Percentiles rank a stretch among this genome's conserved stretches.
Conservation (phyloP, 2,888 invertebrate genomes). For the Lathronympha strigana region DNA sequence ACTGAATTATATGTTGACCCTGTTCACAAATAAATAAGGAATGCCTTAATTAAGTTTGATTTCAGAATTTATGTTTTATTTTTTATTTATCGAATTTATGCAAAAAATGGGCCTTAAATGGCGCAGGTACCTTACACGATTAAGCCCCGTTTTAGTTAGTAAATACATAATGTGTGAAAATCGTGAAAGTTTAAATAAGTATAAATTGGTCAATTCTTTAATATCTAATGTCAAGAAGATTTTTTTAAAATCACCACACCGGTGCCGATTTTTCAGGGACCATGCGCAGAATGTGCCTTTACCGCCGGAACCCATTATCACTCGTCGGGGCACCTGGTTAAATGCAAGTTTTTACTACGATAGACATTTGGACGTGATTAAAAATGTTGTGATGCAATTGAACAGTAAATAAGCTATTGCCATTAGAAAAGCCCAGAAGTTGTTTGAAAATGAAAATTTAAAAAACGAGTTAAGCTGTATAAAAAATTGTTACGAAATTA, state of each 20-base stretch:
- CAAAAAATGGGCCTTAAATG: too few species aligned
- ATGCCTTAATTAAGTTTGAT: too few species aligned
- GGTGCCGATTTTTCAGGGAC: not conserved
- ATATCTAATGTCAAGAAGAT: not conserved
- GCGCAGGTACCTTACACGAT: too few species aligned
- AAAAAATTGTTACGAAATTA: not conserved
- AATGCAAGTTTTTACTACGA: conserved; percentile 1
- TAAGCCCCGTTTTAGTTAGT: too few species aligned
- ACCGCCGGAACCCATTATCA: conserved; percentile 4
- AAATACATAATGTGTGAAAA: too few species aligned
- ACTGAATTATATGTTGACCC: too few species aligned
- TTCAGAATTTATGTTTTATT: too few species aligned
- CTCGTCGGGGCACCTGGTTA: not conserved
- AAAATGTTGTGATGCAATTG: conserved; percentile 1
- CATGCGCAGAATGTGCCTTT: conserved; percentile 4
- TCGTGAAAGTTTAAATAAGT: too few species aligned
- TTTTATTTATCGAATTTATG: too few species aligned
- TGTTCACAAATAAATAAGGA: too few species aligned
- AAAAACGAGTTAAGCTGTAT: not conserved
- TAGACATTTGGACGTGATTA: conserved; percentile 1
- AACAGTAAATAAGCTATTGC: not conserved
- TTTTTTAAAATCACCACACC: conserved; percentile 2
- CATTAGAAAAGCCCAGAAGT: not conserved
- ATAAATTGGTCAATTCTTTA: conserved; percentile 2
- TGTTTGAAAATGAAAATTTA: not conserved